phyloP scores from a whole-genome alignment of 2,113 vertebrate genomes.

The Dromas ardeola region DNA sequence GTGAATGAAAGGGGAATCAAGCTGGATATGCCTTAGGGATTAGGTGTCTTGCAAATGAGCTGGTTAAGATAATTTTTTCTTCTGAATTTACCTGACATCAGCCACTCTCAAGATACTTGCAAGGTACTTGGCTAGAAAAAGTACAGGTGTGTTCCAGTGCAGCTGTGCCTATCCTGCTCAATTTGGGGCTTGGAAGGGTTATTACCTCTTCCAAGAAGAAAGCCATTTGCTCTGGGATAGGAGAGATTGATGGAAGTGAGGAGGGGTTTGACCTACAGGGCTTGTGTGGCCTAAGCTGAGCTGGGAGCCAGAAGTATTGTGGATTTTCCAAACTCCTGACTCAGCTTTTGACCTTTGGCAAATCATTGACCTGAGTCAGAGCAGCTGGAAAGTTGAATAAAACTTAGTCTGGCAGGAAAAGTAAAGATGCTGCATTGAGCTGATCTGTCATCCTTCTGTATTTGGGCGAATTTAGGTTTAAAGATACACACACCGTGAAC shows the following conservation, averaged over 20 bases:
- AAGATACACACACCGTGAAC: background rate
- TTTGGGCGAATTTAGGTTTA: conserved; percentile 20
- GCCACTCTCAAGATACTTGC: conserved; percentile 3
- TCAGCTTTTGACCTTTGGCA: conserved; percentile 58
- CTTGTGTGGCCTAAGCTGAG: background rate
- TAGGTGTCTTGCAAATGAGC: conserved; percentile 13
- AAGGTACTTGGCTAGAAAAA: conserved; percentile 31
- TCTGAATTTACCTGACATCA: conserved; percentile 36
- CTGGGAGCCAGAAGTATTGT: background rate
- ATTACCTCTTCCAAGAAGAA: conserved; percentile 25
- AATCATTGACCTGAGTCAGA: conserved; percentile 45
- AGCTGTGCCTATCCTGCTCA: conserved; percentile 33
- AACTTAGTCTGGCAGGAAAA: conserved; percentile 6
- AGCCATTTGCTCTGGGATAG: background rate
- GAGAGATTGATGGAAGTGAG: background rate
- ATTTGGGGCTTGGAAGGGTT: conserved; percentile 9
- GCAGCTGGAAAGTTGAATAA: conserved; percentile 48
- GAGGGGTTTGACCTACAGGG: conserved; percentile 7
- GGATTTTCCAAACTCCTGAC: conserved; percentile 45
- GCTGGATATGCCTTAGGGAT: background rate
- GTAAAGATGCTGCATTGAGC: background rate
- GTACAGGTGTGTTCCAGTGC: conserved; percentile 25
- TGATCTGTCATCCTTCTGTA: conserved; percentile 6
- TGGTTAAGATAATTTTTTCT: conserved; percentile 28
- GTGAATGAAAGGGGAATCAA: background rate